Conservation (phyloP, 2,797 vertebrate genomes). For the Anabas testudineus region DNA sequence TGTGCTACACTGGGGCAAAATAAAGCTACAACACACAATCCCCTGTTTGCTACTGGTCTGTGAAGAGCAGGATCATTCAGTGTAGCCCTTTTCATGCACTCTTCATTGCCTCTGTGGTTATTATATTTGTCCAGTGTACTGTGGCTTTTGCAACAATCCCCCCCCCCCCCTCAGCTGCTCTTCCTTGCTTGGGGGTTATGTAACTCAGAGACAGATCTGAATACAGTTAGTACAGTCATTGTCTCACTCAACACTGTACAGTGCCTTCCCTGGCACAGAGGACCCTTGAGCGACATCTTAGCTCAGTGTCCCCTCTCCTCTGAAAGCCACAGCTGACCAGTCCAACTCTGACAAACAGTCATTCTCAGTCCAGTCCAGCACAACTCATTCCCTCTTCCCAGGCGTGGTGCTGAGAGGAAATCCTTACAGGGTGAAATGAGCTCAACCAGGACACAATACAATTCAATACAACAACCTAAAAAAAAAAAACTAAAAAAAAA, state of each 20-base stretch:
- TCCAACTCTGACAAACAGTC: constrained; percentile 58
- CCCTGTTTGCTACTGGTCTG: constrained; percentile 67
- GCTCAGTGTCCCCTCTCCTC: constrained; percentile 62
- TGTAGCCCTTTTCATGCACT: constrained; percentile 76
- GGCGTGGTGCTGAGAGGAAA: constrained; percentile 35
- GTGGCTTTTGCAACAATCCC: constrained; percentile 79
- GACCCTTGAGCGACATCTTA: constrained; percentile 80
- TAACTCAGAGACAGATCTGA: constrained; percentile 80
- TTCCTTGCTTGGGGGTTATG: constrained; percentile 70
- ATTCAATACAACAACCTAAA: constrained; percentile 5
- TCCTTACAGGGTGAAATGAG: constrained; percentile 55
- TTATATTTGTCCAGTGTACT: constrained; percentile 88
- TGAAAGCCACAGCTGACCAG: constrained; percentile 60
- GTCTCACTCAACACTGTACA: constrained; percentile 79
- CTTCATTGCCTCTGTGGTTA: constrained; percentile 76
- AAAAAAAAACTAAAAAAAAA: not conserved
- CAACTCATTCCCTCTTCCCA: constrained; percentile 41
- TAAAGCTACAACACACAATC: constrained; percentile 66
- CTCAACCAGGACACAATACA: constrained; percentile 44
- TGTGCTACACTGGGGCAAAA: constrained; percentile 49
- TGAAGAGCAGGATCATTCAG: constrained; percentile 77
- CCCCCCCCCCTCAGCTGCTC: constrained; percentile 75
- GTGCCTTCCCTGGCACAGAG: constrained; percentile 66
- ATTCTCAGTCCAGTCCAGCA: constrained; percentile 55
- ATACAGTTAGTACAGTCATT: constrained; percentile 84